Evolutionary conservation across 1,140 invertebrate genomes (phyloP).

Genomic region (Zaprionus africanus): DNA sequence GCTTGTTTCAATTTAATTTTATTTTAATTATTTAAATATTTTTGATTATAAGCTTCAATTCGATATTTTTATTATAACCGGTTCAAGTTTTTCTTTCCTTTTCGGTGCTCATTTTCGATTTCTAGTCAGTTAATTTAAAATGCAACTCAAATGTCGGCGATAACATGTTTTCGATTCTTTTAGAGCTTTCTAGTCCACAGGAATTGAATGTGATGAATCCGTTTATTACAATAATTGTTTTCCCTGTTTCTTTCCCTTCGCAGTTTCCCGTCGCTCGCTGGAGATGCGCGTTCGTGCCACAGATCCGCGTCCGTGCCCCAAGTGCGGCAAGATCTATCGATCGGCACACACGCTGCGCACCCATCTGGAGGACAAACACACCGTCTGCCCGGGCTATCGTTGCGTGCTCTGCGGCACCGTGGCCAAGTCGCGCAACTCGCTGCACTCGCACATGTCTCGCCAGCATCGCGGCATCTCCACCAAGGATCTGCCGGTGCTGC

Average conservation of each 20-base stretch:
- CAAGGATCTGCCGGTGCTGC: conserved; percentile 94
- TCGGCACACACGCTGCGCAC: conserved; percentile 95
- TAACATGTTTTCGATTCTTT: conserved; percentile 10
- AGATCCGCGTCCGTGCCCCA: conserved; percentile 95
- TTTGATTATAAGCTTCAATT: too few relatives aligned
- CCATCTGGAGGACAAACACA: conserved; percentile 96
- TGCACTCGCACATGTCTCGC: conserved; percentile 96
- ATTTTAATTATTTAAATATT: too few relatives aligned
- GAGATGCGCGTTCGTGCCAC: conserved; percentile 95
- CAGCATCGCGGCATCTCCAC: conserved; percentile 96
- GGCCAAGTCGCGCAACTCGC: conserved; percentile 94
- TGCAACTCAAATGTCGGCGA: background rate
- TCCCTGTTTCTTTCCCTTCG: conserved; percentile 6
- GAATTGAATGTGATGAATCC: background rate
- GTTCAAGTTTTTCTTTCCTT: too few relatives aligned
- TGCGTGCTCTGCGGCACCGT: conserved; percentile 96
- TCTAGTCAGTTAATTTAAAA: background rate
- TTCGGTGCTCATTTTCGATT: background rate
- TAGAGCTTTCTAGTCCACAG: conserved; percentile 12
- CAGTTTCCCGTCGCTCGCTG: conserved; percentile 90
- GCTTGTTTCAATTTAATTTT: too few relatives aligned
- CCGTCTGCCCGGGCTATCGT: conserved; percentile 94
- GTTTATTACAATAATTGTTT: background rate
- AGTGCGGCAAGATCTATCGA: conserved; percentile 96
- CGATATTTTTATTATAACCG: too few relatives aligned